A percentile compares a stretch with the other conserved stretches of the same genome.
phyloP scores from a whole-genome alignment of 2,888 invertebrate species.

The Megamerina dolium region DNA sequence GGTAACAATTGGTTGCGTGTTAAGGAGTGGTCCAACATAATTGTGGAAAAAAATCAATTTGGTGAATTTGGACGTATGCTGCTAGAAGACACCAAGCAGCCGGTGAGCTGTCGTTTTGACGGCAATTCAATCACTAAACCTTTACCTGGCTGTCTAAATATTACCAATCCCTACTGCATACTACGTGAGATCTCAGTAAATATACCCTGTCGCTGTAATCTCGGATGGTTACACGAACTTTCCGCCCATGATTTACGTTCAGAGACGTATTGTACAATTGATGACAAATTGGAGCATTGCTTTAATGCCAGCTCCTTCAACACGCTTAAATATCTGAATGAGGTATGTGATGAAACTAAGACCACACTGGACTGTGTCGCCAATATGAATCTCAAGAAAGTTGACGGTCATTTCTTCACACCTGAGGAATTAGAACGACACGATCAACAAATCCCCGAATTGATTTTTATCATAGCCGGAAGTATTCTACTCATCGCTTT shows the following conservation, averaged over 20 bases:
- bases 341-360: conserved; percentile 39
- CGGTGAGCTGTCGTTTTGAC: conserved; percentile 37
- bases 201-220: conserved; percentile 38
- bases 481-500: conserved; percentile 19
- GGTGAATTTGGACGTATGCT: conserved; percentile 35
- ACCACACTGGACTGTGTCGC: conserved; percentile 35
- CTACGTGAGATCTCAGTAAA: conserved; percentile 38
- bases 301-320: conserved; percentile 41
- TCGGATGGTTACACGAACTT: conserved; percentile 33
- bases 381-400: conserved; percentile 31
- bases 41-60: conserved; percentile 39
- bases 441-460: conserved; percentile 20
- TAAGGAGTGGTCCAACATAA: conserved; percentile 35
- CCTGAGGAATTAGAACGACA: conserved; percentile 32
- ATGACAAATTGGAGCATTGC: conserved; percentile 31
- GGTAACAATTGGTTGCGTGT: conserved; percentile 41
- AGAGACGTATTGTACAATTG: conserved; percentile 40
- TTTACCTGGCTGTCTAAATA: conserved; percentile 37
- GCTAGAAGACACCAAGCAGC: conserved; percentile 30
- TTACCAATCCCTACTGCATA: conserved; percentile 35
- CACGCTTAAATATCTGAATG: conserved; percentile 37
- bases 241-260: conserved; percentile 40
- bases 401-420: conserved; percentile 36
- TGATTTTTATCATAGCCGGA: conserved; percentile 24
- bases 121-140: conserved; percentile 40